These are phyloP conservation scores for Bucorvus abyssinicus DNA, from an alignment of 2,797 vertebrate species.

Conservation along the genomic window DNA sequence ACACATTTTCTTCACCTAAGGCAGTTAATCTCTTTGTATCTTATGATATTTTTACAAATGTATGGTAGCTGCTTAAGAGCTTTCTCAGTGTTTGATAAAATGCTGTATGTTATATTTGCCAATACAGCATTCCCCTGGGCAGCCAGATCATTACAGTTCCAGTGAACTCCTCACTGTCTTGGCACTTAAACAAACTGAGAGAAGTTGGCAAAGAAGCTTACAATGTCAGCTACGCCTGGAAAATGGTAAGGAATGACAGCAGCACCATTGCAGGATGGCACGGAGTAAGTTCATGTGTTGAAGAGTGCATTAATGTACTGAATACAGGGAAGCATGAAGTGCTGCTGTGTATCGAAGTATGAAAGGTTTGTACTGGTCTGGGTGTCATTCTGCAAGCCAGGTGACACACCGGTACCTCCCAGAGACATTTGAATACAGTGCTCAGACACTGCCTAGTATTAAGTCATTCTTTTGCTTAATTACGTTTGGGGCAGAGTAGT, in stretches of 20 bases:
- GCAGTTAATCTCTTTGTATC: background rate
- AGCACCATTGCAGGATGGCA: background rate
- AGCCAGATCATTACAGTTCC: conserved; percentile 95
- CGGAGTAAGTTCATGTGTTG: background rate
- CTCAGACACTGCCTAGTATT: background rate
- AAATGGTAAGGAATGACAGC: conserved; percentile 83
- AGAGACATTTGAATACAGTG: background rate
- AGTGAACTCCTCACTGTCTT: conserved; percentile 94
- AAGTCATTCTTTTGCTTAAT: background rate
- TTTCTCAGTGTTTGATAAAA: conserved; percentile 32
- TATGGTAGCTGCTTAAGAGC: background rate
- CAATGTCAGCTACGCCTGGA: conserved; percentile 99
- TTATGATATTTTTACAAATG: background rate
- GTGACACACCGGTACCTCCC: background rate
- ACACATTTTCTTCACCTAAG: background rate
- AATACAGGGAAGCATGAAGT: background rate
- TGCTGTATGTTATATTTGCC: conserved; percentile 53
- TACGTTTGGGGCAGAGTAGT: background rate
- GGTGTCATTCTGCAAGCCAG: background rate
- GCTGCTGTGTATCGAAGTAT: background rate
- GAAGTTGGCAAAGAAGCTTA: conserved; percentile 89
- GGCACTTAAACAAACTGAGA: conserved; percentile 94
- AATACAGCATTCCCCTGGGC: conserved; percentile 91
- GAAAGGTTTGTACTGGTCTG: background rate
- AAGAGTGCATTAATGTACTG: background rate